phyloP scores from a whole-genome alignment of 1,140 invertebrate species.

The Hyles vespertilio region DNA sequence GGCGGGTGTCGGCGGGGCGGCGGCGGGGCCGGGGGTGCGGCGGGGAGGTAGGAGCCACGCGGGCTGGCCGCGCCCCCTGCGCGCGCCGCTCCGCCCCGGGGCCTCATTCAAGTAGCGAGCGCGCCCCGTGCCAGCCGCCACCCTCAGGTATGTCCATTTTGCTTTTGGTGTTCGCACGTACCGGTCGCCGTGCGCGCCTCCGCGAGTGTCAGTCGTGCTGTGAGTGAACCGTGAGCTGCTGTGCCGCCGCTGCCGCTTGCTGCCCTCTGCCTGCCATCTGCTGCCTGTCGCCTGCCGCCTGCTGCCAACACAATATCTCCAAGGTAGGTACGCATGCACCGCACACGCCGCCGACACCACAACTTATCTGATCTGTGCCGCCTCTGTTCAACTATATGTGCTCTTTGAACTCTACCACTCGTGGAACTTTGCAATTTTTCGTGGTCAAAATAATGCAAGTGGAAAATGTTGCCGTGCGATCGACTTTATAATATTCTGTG shows the following conservation, averaged over 20 bases:
- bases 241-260: constrained; percentile 15
- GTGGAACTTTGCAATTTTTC: background rate
- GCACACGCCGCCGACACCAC: constrained; percentile 9
- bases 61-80: constrained; percentile 68
- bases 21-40: constrained; percentile 21
- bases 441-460: background rate
- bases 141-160: constrained; percentile 73
- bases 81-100: constrained; percentile 55
- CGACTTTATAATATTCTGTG: too few relatives aligned
- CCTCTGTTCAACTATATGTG: background rate
- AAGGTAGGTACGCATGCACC: constrained; percentile 9
- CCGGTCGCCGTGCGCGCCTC: constrained; percentile 43
- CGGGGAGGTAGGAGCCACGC: constrained; percentile 51
- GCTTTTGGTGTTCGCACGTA: constrained; percentile 70
- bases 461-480: too few relatives aligned
- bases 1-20: constrained; percentile 20
- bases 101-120: constrained; percentile 71
- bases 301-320: background rate
- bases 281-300: constrained; percentile 11
- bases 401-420: background rate
- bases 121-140: constrained; percentile 68
- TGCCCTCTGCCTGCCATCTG: constrained; percentile 34
- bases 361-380: background rate
- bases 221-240: constrained; percentile 51
- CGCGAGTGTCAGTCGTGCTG: constrained; percentile 66